A percentile compares a stretch with the other conserved stretches of the same genome.
Conservation (phyloP, 2,113 vertebrate species). For the Austrofundulus limnaeus region DNA sequence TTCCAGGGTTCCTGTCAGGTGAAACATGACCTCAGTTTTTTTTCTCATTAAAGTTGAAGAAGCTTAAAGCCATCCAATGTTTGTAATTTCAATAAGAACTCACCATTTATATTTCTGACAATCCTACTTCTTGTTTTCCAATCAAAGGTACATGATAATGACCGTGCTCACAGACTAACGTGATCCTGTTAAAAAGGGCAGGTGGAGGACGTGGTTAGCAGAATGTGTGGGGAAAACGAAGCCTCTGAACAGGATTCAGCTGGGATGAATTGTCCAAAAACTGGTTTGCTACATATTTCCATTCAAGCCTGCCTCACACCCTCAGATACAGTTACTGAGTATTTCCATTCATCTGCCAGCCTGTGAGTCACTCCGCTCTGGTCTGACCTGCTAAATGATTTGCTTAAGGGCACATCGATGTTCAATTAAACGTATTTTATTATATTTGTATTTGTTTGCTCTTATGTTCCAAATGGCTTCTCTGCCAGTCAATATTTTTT, state of each 20-base stretch:
- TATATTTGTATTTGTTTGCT: background rate
- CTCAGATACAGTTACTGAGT: conserved; percentile 32
- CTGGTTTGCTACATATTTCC: conserved; percentile 31
- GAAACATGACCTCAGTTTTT: no score
- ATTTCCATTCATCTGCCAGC: conserved; percentile 31
- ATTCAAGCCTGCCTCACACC: conserved; percentile 30
- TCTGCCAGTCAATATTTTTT: background rate
- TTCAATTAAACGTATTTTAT: background rate
- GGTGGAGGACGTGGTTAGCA: background rate
- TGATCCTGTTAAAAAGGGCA: no score
- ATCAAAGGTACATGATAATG: no score
- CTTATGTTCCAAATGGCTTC: conserved; percentile 8
- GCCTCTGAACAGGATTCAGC: conserved; percentile 23
- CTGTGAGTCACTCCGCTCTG: conserved; percentile 29
- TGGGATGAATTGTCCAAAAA: conserved; percentile 17
- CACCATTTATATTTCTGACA: no score
- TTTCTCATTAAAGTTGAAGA: no score
- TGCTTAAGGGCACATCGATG: conserved; percentile 3
- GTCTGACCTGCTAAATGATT: background rate
- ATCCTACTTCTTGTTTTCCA: no score
- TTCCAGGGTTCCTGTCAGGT: no score
- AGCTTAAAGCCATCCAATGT: no score
- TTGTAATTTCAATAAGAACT: no score
- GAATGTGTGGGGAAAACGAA: conserved; percentile 19
- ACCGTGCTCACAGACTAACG: no score